phyloP scores from a whole-genome alignment of 2,797 vertebrate species.

The Salmo trutta region DNA sequence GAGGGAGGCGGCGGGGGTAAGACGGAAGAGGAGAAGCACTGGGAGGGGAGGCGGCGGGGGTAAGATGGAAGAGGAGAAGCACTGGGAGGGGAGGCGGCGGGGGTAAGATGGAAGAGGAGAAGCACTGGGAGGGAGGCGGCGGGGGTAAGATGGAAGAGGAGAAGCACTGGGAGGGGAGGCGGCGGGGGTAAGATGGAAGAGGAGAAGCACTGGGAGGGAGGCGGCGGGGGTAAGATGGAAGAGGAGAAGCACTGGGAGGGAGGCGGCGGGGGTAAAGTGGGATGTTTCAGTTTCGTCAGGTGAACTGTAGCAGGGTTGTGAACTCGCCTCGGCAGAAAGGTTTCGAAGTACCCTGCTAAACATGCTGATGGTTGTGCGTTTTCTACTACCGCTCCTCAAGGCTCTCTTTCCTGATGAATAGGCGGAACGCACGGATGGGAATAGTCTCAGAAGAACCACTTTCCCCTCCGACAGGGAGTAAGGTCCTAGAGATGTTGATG shows the following conservation, averaged over 20 bases:
- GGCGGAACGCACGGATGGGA: slow-evolving; percentile 16
- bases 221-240: no score
- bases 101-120: slow-evolving; percentile 35
- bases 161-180: slow-evolving; percentile 3
- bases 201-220: no score
- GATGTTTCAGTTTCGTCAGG: slow-evolving; percentile 33
- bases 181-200: slow-evolving; percentile 38
- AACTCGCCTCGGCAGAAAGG: slow-evolving; percentile 52
- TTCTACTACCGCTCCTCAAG: slow-evolving; percentile 30
- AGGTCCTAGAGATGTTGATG: slow-evolving; percentile 20
- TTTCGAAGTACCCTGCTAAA: slow-evolving; percentile 46
- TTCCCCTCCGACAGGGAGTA: slow-evolving; percentile 10
- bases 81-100: slow-evolving; percentile 9
- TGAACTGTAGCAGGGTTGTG: slow-evolving; percentile 55
- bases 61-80: slow-evolving; percentile 34
- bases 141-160: slow-evolving; percentile 37
- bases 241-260: not conserved
- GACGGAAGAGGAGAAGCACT: slow-evolving; percentile 25
- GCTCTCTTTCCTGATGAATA: slow-evolving; percentile 39
- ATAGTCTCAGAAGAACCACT: slow-evolving; percentile 16
- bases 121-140: slow-evolving; percentile 6
- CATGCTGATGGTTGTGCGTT: slow-evolving; percentile 50
- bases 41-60: slow-evolving; percentile 10
- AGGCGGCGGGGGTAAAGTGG: not conserved
- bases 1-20: slow-evolving; percentile 26